These are phyloP conservation scores for Cercopithecus mitis DNA, from an alignment of 2,797 vertebrate genomes.

Conservation along the genomic window DNA sequence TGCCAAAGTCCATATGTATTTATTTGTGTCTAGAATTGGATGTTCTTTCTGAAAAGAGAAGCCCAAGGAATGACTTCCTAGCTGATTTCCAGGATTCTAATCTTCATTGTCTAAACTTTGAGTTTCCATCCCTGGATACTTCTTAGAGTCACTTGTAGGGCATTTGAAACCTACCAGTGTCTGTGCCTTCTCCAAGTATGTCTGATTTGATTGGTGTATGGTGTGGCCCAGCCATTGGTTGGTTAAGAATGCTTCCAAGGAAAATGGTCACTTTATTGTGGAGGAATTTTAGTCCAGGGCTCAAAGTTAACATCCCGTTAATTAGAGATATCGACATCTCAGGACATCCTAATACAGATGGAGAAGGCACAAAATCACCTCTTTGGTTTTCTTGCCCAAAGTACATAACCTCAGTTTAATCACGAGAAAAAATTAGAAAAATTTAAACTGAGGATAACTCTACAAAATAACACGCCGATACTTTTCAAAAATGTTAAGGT, in stretches of 20 bases:
- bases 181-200: not conserved
- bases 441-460: not conserved
- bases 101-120: not conserved
- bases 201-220: not conserved
- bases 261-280: not conserved
- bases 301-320: not conserved
- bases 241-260: not conserved
- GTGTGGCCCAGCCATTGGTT: not conserved
- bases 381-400: not conserved
- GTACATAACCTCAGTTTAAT: not conserved
- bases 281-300: not conserved
- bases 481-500: not conserved
- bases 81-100: not conserved
- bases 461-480: not conserved
- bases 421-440: not conserved
- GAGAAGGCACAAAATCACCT: not conserved
- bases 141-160: not conserved
- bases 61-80: not conserved
- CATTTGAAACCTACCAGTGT: not conserved
- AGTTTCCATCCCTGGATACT: not conserved
- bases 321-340: not conserved
- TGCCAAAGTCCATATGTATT: conserved; percentile 22
- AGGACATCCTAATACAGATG: not conserved
- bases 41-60: not conserved
- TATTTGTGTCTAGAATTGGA: not conserved